phyloP scores from a whole-genome alignment of 2,888 invertebrate species.

The Pasiphila rectangulata region DNA sequence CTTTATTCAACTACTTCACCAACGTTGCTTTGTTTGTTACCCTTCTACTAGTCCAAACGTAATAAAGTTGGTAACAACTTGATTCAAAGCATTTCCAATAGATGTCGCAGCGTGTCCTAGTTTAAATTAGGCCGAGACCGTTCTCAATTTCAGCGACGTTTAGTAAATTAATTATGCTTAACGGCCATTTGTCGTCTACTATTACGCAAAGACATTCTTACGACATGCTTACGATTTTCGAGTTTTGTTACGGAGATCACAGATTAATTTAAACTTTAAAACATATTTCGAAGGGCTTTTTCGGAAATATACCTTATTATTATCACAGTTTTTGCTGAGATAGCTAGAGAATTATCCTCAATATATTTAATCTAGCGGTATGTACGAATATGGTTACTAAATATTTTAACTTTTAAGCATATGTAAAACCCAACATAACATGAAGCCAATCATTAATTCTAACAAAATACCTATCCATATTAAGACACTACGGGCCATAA shows the following conservation, averaged over 20 bases:
- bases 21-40: not conserved
- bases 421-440: too few species aligned
- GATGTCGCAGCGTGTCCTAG: constrained; percentile 30
- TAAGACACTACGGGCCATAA: too few species aligned
- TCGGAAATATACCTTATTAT: too few species aligned
- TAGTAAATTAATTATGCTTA: constrained; percentile 18
- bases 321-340: too few species aligned
- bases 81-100: constrained; percentile 12
- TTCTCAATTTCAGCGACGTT: constrained; percentile 21
- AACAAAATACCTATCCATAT: constrained; percentile 5
- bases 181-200: constrained; percentile 19
- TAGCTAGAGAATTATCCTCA: too few species aligned
- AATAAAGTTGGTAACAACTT: not conserved
- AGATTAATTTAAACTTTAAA: too few species aligned
- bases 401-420: too few species aligned
- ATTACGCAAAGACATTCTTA: constrained; percentile 12
- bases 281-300: too few species aligned
- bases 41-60: not conserved
- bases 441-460: too few species aligned
- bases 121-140: constrained; percentile 6
- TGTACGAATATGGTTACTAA: too few species aligned
- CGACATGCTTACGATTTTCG: constrained; percentile 10
- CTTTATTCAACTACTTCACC: not conserved
- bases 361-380: too few species aligned
- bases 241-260: constrained; percentile 5